Base-by-base conservation (phyloP, 2,797 vertebrate species). In the Eremophila alpestris region DNA sequence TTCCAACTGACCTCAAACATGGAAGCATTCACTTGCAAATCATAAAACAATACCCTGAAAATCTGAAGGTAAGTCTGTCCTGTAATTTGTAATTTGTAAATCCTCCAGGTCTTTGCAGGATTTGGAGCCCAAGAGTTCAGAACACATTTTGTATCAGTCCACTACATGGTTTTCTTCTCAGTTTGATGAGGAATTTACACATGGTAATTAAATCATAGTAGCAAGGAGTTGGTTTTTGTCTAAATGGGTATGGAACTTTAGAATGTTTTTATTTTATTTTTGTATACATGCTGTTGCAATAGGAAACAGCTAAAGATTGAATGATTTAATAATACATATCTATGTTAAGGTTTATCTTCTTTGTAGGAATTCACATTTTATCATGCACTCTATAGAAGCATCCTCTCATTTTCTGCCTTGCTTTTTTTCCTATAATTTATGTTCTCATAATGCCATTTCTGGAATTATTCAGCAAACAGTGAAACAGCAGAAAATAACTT, bases 21-120 rank as follows among this genome's bases (percentile, higher is more conserved):
- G 84, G 77, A 48, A 92, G 77, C 2, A 5, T 98, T 55, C 87
- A 4, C 8, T 81, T 99, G 56, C 93, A 74, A 32, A 64, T 99
- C 16, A 46, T 89, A 83, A 90, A 2, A 65, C 98, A 95, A 9
- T 0, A 1, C 4, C 98, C 98, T 75, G 97, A 98, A 94, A 40
- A 96, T 0, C 97, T 99, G 91, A 27, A 30, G 58, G 99, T 99
- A 98, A 95, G 94, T 94, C 48, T 90, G 27, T 49, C 74, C 55
- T 11, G 3, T 40, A 34, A 26, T 8, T 9, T 26, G 13, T n/a
- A n/a, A n/a, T n/a, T n/a, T n/a, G n/a, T n/a, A n/a, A n/a, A n/a
- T n/a, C n/a, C 43, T 52, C 41, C 15, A 41, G 40, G 22, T 58
- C 49, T 60, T 73, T 6, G 11, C 30, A 54, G 51, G 54, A n/a